Percentiles rank a stretch among this genome's conserved stretches.
Conservation (phyloP, 2,113 vertebrate species). For the Prietella phreatophila region DNA sequence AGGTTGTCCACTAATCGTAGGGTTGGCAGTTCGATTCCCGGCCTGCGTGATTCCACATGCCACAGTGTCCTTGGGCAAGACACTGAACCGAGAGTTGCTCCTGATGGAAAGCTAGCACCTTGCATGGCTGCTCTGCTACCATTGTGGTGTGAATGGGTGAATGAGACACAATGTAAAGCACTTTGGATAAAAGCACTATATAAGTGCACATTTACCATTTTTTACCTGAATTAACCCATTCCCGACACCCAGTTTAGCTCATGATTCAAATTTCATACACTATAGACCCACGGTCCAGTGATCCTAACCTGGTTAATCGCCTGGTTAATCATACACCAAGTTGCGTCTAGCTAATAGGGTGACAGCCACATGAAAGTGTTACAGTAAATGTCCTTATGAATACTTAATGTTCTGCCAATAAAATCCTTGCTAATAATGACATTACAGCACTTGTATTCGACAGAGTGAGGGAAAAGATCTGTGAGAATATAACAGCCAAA, state of each 20-base stretch:
- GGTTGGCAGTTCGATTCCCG: too few relatives aligned
- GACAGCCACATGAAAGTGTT: not conserved
- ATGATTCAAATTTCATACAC: not conserved
- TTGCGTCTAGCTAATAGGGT: not conserved
- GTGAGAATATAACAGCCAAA: not conserved
- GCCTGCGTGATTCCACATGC: too few relatives aligned
- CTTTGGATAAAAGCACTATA: too few relatives aligned
- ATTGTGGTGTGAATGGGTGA: too few relatives aligned
- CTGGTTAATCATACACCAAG: not conserved
- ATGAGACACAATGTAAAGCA: too few relatives aligned
- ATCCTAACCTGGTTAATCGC: slow-evolving; percentile 5
- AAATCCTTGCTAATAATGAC: not conserved
- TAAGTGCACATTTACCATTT: too few relatives aligned
- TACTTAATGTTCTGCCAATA: slow-evolving; percentile 17
- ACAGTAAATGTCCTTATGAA: slow-evolving; percentile 9
- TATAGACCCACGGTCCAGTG: not conserved
- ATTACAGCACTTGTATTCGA: not conserved
- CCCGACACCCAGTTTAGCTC: too few relatives aligned
- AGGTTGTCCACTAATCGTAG: too few relatives aligned
- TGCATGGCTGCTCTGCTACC: too few relatives aligned
- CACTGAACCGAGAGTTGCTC: too few relatives aligned
- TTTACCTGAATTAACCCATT: not conserved
- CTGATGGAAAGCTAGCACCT: too few relatives aligned
- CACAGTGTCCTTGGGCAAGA: too few relatives aligned
- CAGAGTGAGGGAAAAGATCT: not conserved